Evolutionary conservation across 2,888 invertebrate species (phyloP).

Genomic region (Agrilus mali): DNA sequence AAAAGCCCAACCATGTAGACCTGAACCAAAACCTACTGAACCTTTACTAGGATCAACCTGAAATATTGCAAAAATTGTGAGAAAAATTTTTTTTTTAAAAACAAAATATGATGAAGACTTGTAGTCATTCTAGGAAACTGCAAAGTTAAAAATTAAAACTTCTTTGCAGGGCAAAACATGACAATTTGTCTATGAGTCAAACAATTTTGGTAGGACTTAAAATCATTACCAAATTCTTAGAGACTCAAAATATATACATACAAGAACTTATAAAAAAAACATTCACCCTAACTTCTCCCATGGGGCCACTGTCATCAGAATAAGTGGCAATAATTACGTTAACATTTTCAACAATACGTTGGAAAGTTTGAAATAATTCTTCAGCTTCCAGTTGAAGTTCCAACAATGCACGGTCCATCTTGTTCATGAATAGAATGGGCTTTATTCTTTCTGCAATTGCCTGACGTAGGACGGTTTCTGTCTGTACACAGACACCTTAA

Average conservation of each 20-base stretch:
- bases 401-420: slow-evolving; percentile 98
- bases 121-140: slow-evolving; percentile 25
- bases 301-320: slow-evolving; percentile 93
- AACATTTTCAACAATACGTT: slow-evolving; percentile 98
- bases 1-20: slow-evolving; percentile 99
- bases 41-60: slow-evolving; percentile 92
- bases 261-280: not conserved
- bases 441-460: slow-evolving; percentile 99
- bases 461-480: slow-evolving; percentile 98
- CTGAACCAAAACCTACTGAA: slow-evolving; percentile 98
- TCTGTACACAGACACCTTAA: slow-evolving; percentile 98
- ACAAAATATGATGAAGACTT: not conserved
- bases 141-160: slow-evolving; percentile 15
- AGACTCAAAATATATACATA: not conserved
- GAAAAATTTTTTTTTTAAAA: not conserved
- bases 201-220: not conserved
- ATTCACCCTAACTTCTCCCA: slow-evolving; percentile 94
- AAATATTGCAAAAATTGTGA: slow-evolving; percentile 8
- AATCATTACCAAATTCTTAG: not conserved
- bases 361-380: slow-evolving; percentile 97
- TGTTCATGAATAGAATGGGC: slow-evolving; percentile 99
- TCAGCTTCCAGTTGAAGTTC: slow-evolving; percentile 95
- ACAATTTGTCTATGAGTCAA: slow-evolving; percentile 21
- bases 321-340: slow-evolving; percentile 99
- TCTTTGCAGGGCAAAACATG: slow-evolving; percentile 27